phyloP scores from a whole-genome alignment of 1,140 invertebrate genomes.

The Drosophila albomicans region DNA sequence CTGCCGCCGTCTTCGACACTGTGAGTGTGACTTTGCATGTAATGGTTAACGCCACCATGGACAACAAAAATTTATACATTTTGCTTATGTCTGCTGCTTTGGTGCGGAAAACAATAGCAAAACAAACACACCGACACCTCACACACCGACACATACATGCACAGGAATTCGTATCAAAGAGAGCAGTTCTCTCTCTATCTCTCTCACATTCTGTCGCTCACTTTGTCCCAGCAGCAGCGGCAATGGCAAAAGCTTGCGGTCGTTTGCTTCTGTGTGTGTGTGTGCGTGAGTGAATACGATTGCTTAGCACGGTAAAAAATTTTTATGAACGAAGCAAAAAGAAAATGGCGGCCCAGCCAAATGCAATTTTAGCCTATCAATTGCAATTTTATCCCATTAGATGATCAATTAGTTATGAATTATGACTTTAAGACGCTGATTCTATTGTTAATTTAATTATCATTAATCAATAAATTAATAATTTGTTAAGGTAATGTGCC shows the following conservation, averaged over 20 bases:
- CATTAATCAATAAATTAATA: background rate
- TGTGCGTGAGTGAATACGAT: conserved; percentile 42
- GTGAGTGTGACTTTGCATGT: conserved; percentile 78
- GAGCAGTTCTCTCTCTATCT: conserved; percentile 26
- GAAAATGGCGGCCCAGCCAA: conserved; percentile 68
- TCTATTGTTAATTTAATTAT: background rate
- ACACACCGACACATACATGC: conserved; percentile 22
- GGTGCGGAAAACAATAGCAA: conserved; percentile 72
- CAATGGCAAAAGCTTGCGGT: conserved; percentile 46
- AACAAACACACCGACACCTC: conserved; percentile 46
- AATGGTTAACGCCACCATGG: conserved; percentile 74
- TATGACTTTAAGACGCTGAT: conserved; percentile 5
- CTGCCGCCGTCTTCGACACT: conserved; percentile 25
- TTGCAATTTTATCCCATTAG: conserved; percentile 42
- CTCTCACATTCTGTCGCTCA: background rate
- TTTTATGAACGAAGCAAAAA: conserved; percentile 68
- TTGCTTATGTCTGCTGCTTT: conserved; percentile 43
- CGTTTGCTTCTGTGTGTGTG: conserved; percentile 23
- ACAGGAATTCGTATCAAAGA: background rate
- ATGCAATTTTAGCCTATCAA: conserved; percentile 40
- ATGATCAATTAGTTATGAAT: conserved; percentile 15
- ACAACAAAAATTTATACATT: conserved; percentile 38
- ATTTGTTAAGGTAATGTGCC: background rate
- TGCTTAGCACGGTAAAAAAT: conserved; percentile 69
- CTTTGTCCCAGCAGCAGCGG: background rate